Evolutionary conservation across 2,888 invertebrate genomes (phyloP), one percentile per base, ranked within the genome.

Genomic region (Dryadula phaetusa): DNA sequence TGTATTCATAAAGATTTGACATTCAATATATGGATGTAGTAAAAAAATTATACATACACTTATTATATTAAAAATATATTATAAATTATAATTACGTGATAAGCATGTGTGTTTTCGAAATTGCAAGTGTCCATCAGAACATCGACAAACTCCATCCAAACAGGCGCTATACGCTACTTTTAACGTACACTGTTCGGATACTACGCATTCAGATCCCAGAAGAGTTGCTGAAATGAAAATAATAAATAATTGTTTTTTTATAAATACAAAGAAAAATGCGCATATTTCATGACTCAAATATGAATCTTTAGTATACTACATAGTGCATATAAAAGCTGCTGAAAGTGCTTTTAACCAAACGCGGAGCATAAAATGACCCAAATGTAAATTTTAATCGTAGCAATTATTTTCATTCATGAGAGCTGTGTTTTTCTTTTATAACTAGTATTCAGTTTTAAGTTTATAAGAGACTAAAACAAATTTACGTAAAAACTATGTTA

Each of bases 131-230:
- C 97, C 97, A 78, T 96, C 95, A 67, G 95, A 95, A 87, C 98
- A 98, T 49, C 96, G 95, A 82, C 98, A 98, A 56, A 95, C 95
- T 42, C 97, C 96, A 67, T 96, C 96, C 76, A 96, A 89, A 78
- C 98, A 98, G 73, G 95, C 95, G 84, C 97, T 97, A 90, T 97
- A 96, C 18, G 97, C 96, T 64, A 98, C 98, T 86, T 97, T 97
- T 90, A 97, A 92, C 25, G 96, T 95, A 82, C 98, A 98, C 83
- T 98, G 98, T 79, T 97, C 96, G 68, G 96, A 94, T 60, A 97
- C 95, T 72, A 94, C 81, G 83, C 98, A 98, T 80, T 96, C 96
- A 78, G 97, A 96, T 60, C 97, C 97, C 79, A 97, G 91, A 40
- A 98, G 94, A 58, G 96, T 96, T 5, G 97, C 97, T 97, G 94